These are phyloP conservation scores for Aurelia aurita DNA, from an alignment of 30 jellyfish, hydroid and myxozoan genomes.

Conservation along the genomic window DNA sequence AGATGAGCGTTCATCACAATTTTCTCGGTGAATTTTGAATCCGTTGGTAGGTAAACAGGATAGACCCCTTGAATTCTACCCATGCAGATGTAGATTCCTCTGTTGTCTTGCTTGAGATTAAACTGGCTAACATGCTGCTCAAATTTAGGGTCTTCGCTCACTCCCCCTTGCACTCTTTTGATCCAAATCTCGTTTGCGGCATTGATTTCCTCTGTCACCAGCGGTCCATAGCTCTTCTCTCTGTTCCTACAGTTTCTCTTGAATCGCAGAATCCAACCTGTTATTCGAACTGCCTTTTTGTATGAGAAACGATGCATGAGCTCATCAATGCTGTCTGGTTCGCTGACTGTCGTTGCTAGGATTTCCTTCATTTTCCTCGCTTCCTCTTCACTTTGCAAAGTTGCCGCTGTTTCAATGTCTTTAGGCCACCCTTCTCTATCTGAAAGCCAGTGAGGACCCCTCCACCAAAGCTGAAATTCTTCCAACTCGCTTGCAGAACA, in stretches of 20 bases:
- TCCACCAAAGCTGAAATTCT: constrained; percentile 31
- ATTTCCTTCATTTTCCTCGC: constrained; percentile 47
- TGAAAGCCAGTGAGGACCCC: constrained; percentile 59
- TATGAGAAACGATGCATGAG: constrained; percentile 23
- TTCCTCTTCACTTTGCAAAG: constrained; percentile 39
- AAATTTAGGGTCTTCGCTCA: constrained; percentile 6
- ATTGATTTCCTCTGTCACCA: constrained; percentile 65
- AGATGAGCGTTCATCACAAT: constrained; percentile 46
- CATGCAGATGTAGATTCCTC: constrained; percentile 27
- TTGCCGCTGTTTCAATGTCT: constrained; percentile 31
- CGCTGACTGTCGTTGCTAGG: constrained; percentile 18
- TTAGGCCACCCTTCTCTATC: constrained; percentile 36
- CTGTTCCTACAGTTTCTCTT: constrained; percentile 34
- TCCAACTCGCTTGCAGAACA: neutral
- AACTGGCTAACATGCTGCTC: constrained; percentile 22
- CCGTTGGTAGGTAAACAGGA: constrained; percentile 59
- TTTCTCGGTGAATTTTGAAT: constrained; percentile 34
- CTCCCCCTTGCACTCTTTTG: constrained; percentile 45
- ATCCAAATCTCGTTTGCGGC: constrained; percentile 29
- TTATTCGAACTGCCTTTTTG: constrained; percentile 40
- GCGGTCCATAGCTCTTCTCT: constrained; percentile 50
- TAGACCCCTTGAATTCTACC: constrained; percentile 70
- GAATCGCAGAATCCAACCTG: constrained; percentile 71
- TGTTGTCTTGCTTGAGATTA: constrained; percentile 26
- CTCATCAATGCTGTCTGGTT: neutral